Evolutionary conservation across 1,140 invertebrate species (phyloP), one percentile per base, ranked within the genome.

Genomic region (Trichonephila inaurata): DNA sequence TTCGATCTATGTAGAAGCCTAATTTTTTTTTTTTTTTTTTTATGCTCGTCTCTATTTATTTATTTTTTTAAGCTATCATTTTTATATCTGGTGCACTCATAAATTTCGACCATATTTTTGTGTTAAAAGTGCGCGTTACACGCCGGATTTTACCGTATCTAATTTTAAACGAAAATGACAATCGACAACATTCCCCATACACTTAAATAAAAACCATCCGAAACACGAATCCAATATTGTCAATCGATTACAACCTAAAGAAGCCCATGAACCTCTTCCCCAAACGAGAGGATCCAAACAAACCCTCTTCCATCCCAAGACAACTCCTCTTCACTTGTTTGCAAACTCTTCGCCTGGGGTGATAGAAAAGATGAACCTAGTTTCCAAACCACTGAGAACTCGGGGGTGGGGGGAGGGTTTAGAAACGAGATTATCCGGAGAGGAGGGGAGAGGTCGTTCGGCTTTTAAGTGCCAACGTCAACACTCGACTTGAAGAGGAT

Each of bases 401-500:
- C 64, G 3, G 16, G 62, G 66, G 28, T 5, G 28, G 10, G 69
- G 14, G 69, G 12, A 24, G 16, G 5, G 3, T 28, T 24, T 86
- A 60, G 24, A 86, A 86, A 86, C 83, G 60, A 86, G 83, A 86
- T 86, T 58, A 87, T 28, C 85, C 66, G 51, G 33, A 24, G 14
- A 77, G 33, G 88, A 16, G n/a, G 88, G 69, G 69, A 19, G 24
- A 51, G 69, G 40, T 8, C 44, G 66, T 16, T n/a, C 83, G 16
- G 83, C n/a, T 28, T 58, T 58, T 86, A 87, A 92, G 82, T 92
- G 83, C 82, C 91, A 44, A 60, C 58, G 91, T 92, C 91, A 92
- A 92, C 91, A 92, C 82, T 87, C 91, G n/a, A 58, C 64, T 91
- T 91, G 77, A 44, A 91, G 90, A 66, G 90, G 90, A 91, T 82